A percentile compares a stretch with the other conserved stretches of the same genome.
These are phyloP conservation scores for Melopsittacus undulatus DNA, from an alignment of 2,797 vertebrate species.

Conservation along the genomic window DNA sequence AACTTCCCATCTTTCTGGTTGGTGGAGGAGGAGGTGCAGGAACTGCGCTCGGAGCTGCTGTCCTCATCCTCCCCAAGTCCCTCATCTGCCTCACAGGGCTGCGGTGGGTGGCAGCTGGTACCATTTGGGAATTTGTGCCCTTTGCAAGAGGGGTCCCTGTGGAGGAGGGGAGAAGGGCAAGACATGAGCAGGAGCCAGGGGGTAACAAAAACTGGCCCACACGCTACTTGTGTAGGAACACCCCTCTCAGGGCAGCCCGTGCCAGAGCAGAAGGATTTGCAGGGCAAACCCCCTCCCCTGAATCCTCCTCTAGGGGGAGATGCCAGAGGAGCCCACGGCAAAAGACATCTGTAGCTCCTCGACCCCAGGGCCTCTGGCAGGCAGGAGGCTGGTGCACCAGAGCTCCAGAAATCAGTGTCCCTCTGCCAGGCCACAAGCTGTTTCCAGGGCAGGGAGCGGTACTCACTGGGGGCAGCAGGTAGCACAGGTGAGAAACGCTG, in stretches of 20 bases:
- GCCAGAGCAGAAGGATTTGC: background rate
- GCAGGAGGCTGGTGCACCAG: background rate
- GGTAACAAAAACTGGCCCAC: background rate
- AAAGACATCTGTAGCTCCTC: background rate
- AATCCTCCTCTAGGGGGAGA: background rate
- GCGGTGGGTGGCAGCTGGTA: conserved; percentile 86
- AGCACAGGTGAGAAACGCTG: conserved; percentile 21
- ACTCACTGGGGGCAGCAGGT: conserved; percentile 30
- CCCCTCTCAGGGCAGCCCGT: background rate
- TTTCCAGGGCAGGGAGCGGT: background rate
- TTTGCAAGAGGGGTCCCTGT: conserved; percentile 94
- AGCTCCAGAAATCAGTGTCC: background rate
- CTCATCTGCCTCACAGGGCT: conserved; percentile 90
- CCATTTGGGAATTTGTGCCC: conserved; percentile 95
- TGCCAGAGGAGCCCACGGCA: background rate
- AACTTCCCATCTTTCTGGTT: conserved; percentile 99
- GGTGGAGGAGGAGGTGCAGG: conserved; percentile 95
- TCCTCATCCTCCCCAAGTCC: conserved; percentile 94
- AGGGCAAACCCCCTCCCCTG: background rate
- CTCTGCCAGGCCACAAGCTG: background rate
- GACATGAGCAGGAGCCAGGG: background rate
- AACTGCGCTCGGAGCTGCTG: conserved; percentile 97
- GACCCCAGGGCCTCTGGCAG: background rate
- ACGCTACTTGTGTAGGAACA: background rate
- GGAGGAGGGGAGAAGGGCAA: background rate